Conservation (phyloP, 2,888 invertebrate genomes). For the Blomia tropicalis region DNA sequence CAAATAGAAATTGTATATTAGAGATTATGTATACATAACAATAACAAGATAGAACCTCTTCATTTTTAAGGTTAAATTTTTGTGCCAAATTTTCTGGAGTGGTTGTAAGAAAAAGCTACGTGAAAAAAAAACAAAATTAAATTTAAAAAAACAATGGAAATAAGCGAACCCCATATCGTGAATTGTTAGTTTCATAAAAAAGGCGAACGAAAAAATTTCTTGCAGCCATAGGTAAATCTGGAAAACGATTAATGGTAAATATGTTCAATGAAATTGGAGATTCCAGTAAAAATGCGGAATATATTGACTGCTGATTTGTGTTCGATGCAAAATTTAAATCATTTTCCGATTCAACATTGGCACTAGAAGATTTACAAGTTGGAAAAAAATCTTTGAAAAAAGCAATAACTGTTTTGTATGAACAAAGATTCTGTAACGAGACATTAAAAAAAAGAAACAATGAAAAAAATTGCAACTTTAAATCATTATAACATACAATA, state of each 20-base stretch:
- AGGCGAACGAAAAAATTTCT: background rate
- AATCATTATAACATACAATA: conserved; percentile 41
- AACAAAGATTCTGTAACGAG: background rate
- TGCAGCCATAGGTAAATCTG: background rate
- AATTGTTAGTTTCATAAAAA: background rate
- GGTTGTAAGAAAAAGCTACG: background rate
- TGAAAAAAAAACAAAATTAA: background rate
- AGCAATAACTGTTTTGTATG: background rate
- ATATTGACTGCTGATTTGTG: background rate
- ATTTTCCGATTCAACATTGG: background rate
- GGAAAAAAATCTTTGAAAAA: background rate
- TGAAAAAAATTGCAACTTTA: too few relatives aligned
- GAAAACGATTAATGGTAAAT: background rate
- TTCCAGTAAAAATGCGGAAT: background rate
- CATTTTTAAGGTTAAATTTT: background rate
- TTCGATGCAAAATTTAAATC: background rate
- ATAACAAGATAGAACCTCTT: background rate
- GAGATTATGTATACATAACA: background rate
- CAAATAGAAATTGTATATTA: too few relatives aligned
- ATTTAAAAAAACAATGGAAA: background rate
- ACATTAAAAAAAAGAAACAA: background rate
- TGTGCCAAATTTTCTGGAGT: background rate
- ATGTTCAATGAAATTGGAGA: background rate
- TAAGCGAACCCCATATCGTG: background rate
- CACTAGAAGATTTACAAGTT: background rate